These are phyloP conservation scores for Acipenser oxyrinchus DNA, from an alignment of 2,797 vertebrate genomes.

Conservation along the genomic window DNA sequence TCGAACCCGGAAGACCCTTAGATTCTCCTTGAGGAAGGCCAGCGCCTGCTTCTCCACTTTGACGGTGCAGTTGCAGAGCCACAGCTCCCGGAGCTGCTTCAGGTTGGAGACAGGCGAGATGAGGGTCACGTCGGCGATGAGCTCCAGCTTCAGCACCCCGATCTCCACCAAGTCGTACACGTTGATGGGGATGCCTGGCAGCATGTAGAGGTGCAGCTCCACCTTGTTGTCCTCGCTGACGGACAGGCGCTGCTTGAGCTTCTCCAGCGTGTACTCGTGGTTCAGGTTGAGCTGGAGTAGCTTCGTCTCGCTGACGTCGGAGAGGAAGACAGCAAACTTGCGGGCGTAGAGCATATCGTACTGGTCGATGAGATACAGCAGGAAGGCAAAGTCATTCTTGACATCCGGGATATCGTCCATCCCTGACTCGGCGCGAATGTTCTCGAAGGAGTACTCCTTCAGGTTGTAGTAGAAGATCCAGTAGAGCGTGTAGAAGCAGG, in stretches of 20 bases:
- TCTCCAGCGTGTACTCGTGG: slow-evolving; percentile 18
- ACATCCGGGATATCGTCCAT: slow-evolving; percentile 24
- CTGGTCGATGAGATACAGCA: slow-evolving; percentile 22
- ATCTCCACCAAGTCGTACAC: slow-evolving; percentile 17
- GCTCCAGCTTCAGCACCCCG: slow-evolving; percentile 18
- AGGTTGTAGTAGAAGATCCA: slow-evolving; percentile 20
- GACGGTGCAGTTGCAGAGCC: slow-evolving; percentile 16
- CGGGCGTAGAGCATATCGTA: slow-evolving; percentile 20
- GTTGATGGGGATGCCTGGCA: slow-evolving; percentile 16
- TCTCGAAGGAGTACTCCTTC: slow-evolving; percentile 19
- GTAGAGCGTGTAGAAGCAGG: slow-evolving; percentile 13
- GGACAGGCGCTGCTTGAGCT: slow-evolving; percentile 14
- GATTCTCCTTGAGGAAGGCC: slow-evolving; percentile 16
- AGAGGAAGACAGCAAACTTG: slow-evolving; percentile 22
- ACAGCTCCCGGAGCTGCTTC: slow-evolving; percentile 13
- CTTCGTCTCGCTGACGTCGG: slow-evolving; percentile 20
- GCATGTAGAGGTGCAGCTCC: slow-evolving; percentile 21
- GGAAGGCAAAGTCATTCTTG: not conserved
- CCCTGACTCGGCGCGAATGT: slow-evolving; percentile 17
- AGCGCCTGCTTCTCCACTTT: slow-evolving; percentile 18
- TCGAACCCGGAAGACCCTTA: slow-evolving; percentile 15
- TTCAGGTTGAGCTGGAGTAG: slow-evolving; percentile 15
- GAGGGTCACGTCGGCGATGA: slow-evolving; percentile 16
- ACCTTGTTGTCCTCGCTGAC: slow-evolving; percentile 15
- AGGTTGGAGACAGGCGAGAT: slow-evolving; percentile 13